phyloP scores from a whole-genome alignment of 2,888 invertebrate genomes.

The Ctenicera cuprea region DNA sequence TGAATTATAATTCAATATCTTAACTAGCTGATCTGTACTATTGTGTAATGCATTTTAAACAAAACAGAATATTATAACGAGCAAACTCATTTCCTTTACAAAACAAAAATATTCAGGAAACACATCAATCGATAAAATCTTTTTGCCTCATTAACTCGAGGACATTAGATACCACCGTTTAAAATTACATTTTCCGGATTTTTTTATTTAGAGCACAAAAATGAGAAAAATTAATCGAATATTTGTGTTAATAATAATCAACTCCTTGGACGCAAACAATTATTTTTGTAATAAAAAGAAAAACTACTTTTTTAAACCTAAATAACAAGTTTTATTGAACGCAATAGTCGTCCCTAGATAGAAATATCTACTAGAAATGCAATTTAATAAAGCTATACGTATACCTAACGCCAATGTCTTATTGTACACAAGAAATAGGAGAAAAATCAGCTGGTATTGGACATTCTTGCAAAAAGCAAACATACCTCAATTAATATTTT shows the following conservation, averaged over 20 bases:
- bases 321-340: too few species aligned
- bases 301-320: too few species aligned
- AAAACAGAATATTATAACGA: background rate
- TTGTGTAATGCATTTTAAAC: slow-evolving; percentile 13
- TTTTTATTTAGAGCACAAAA: background rate
- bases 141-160: slow-evolving; percentile 29
- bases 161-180: slow-evolving; percentile 14
- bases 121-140: slow-evolving; percentile 25
- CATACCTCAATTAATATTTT: too few species aligned
- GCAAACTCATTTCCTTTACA: slow-evolving; percentile 14
- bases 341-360: too few species aligned
- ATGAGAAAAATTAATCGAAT: background rate
- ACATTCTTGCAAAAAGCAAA: too few species aligned
- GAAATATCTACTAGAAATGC: too few species aligned
- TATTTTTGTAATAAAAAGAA: too few species aligned
- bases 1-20: background rate
- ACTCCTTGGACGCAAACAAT: too few species aligned
- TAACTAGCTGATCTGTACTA: background rate
- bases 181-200: slow-evolving; percentile 9
- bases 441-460: too few species aligned
- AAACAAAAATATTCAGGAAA: slow-evolving; percentile 20
- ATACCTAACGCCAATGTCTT: too few species aligned
- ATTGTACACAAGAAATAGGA: too few species aligned
- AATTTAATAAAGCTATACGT: too few species aligned
- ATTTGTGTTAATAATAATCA: background rate